Base-by-base conservation (phyloP, 2,888 invertebrate species). In the Dryomyza anilis region DNA sequence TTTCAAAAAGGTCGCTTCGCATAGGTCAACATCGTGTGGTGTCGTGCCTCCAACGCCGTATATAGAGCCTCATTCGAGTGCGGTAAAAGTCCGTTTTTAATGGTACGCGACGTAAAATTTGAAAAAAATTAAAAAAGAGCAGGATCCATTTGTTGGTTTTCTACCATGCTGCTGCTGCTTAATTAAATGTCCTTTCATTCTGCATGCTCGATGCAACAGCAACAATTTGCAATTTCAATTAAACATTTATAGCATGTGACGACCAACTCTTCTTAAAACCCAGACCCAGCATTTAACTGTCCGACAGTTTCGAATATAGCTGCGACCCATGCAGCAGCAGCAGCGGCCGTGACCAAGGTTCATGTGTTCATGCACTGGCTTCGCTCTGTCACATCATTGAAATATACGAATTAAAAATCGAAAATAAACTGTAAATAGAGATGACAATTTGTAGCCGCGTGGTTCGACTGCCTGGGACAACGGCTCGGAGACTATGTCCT, bases 221-320 rank as follows among this genome's bases (percentile, higher is more conserved):
- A 62, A 62, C 64, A 64, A 67, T 68, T 68, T 68, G 63, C 64
- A 62, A 68, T 68, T 68, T 68, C 68, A 68, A 68, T 68, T 68
- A 68, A 67, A 59, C 60, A 63, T 66, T 64, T 67, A 59, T 46
- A 59, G 33, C 59, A 21, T 46, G 3, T 46, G 58, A 46, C 30
- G 27, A 43, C 14, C 56, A 25, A 23, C n/a, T 6, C 27, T 5
- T 16, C 46, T 50, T n/a, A 29, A 7, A 23, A 39, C 7, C 39
- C 12, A 36, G 36, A 27, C 14, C 23, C 14, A 12, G 14, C 33
- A 2, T 12, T 2, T n/a, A n/a, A 19, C 30, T 21, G 2, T 12
- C 21, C 30, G 33, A 3, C 39, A 30, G 5, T 52, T 16, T n/a
- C n/a, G 14, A 16, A 5, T 16, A 8, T 19, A 6, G 23, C 21